Percentiles rank a stretch among this genome's conserved stretches.
phyloP scores from a whole-genome alignment of 2,888 invertebrate species.

The Xanthostigma xanthostigma region DNA sequence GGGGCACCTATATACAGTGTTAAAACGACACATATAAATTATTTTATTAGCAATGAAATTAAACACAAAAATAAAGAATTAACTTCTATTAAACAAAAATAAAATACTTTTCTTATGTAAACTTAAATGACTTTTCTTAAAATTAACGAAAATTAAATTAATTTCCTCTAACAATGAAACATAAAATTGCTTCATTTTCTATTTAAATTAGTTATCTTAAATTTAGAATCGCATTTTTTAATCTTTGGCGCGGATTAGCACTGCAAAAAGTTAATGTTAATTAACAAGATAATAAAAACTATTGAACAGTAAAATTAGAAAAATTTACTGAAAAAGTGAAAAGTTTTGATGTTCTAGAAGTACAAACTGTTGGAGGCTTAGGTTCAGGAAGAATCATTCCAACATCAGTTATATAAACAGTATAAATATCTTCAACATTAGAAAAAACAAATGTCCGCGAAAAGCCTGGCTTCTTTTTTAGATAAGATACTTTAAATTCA shows the following conservation, averaged over 20 bases:
- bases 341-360: slow-evolving; percentile 6
- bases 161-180: neutral
- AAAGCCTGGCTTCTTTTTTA: slow-evolving; percentile 6
- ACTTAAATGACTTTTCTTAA: too few species aligned
- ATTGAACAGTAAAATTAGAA: too few species aligned
- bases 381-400: slow-evolving; percentile 9
- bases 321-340: slow-evolving; percentile 2
- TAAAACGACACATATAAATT: too few species aligned
- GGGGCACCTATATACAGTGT: too few species aligned
- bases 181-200: neutral
- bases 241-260: neutral
- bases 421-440: slow-evolving; percentile 8
- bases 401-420: slow-evolving; percentile 9
- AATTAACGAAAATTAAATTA: too few species aligned
- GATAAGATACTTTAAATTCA: slow-evolving; percentile 8
- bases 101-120: too few species aligned
- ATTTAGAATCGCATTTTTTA: neutral
- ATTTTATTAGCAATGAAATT: too few species aligned
- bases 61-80: too few species aligned
- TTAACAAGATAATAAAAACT: too few species aligned
- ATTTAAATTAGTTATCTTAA: neutral
- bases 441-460: slow-evolving; percentile 7
- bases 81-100: too few species aligned
- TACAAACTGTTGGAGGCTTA: slow-evolving; percentile 8
- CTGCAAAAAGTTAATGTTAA: too few species aligned